Evolutionary conservation across 2,797 vertebrate genomes (phyloP), one percentile per base, ranked within the genome.

Genomic region (Lophotriccus pileatus): DNA sequence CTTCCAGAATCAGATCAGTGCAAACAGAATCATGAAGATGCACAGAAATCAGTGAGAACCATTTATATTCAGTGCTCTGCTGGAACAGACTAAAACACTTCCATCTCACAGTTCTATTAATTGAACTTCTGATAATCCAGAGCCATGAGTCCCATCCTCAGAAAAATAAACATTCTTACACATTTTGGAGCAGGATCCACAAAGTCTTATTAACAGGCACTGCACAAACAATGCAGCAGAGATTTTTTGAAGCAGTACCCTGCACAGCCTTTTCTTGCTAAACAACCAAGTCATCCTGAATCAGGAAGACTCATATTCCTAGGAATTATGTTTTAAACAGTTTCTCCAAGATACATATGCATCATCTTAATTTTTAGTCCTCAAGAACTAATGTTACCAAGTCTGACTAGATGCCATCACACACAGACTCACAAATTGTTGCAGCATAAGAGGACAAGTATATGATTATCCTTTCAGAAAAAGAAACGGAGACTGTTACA

Each of bases 281-380:
- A 63, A 81, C 13, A 13, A 46, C 37, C 52, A 47, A 76, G 47
- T 81, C 77, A 86, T 37, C 58, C 72, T 19, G 50, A 87, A 62
- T 69, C 82, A 43, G 46, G 21, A 87, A 87, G 47, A 91, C 28
- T 75, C 39, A 12, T 32, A 39, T 53, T 93, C 94, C 87, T 89
- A 92, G 79, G 75, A 95, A 87, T 55, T 75, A 32, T 7, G 47
- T 84, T 91, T 94, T 43, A 52, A 62, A 55, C n/a, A 36, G 37
- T 63, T 72, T 93, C 44, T 73, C 78, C 0, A 0, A 86, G 44
- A 32, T 81, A 49, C 18, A 22, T 20, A 63, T 21, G 18, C 21
- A 87, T 55, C 66, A 90, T 27, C 53, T 41, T 74, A 12, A 24
- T 75, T 87, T 86, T 69, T 30, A 43, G 68, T 28, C 37, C 39